Base-by-base conservation (phyloP, 1,140 invertebrate genomes). In the Tetramorium simillimum region DNA sequence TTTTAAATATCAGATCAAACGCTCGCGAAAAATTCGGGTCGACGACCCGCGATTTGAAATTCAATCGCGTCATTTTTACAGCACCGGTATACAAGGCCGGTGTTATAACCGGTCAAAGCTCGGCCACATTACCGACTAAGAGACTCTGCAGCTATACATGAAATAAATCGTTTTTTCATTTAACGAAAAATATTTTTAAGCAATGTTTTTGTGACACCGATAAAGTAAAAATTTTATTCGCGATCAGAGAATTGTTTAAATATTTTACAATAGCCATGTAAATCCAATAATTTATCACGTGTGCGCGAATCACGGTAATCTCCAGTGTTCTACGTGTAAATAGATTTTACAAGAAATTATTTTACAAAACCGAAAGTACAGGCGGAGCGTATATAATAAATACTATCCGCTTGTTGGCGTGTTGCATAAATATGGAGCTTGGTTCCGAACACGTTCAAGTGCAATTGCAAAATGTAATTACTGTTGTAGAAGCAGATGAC, bases 1-100 rank as follows among this genome's bases (percentile, higher is more conserved):
- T 90, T 90, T 91, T 90, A 89, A 91, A 91, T 91, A 91, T 88
- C 88, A 73, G 86, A 91, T 91, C 81, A 86, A 90, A 88, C 90
- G 90, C 33, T 65, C 65, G 76, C 51, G 73, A 85, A 76, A 89
- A 86, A 80, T 80, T 58, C 72, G 73, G 78, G 18, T 24, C 56
- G 69, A 43, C 73, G 69, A 24, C 56, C 72, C 33, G 40, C 76
- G 75, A 91, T 91, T 90, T 91, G 88, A 91, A 91, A 91, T 91
- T 91, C 91, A 91, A 91, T 91, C 78, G 73, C 65, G 78, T 65
- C 80, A 88, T 81, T 90, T 89, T 91, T 87, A 75, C 87, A 88
- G 58, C 53, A 51, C 9, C 49, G 49, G 21, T 37, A 67, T 49
- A 72, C 86, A 75, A 53, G 84, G 16, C 58, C 40, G 76, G 40